Evolutionary conservation across 2,888 invertebrate species (phyloP), one percentile per base, ranked within the genome.

Genomic region (Torymus texanus): DNA sequence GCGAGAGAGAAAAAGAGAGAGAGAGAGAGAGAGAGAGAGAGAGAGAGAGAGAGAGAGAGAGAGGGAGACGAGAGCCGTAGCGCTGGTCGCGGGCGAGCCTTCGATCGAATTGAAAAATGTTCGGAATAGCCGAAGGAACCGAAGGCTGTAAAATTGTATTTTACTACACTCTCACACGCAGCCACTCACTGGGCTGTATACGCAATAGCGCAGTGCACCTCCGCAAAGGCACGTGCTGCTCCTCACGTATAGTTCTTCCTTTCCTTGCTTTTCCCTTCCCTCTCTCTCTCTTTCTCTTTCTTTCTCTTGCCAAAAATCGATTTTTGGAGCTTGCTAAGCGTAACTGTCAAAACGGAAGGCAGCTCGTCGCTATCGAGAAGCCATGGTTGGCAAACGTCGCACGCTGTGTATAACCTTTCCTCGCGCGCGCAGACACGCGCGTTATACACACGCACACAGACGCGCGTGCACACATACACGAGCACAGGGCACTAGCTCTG

Each of bases 301-400:
- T 41, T 8, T 41, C 41, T 41, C 8, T 65, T 18, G 66, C 2
- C 67, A 70, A 62, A 74, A 77, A 80, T 80, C 80, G 80, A 80
- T 77, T 80, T 80, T 80, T 73, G 59, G 73, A 77, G 65, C 68
- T 59, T 75, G 56, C 53, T 41, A 63, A 56, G 68, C 63, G 18
- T 71, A 78, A 77, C 63, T 68, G 77, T 77, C 77, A 73, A 76
- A 80, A 77, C 66, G 68, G 65, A 67, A 76, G 65, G 63, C 66
- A 59, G 65, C 67, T 62, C 65, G 59, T 55, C 82, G 79, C 80
- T 82, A 84, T 83, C 83, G 82, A 83, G 83, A 81, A 86, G 85
- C 85, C 85, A 85, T 86, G 85, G 83, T 85, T 84, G 86, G 85
- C 85, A 85, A 87, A 87, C 85, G 86, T 85, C 84, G 85, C 82